Evolutionary conservation across 1,140 invertebrate genomes (phyloP).

Genomic region (Drosophila navojoa): DNA sequence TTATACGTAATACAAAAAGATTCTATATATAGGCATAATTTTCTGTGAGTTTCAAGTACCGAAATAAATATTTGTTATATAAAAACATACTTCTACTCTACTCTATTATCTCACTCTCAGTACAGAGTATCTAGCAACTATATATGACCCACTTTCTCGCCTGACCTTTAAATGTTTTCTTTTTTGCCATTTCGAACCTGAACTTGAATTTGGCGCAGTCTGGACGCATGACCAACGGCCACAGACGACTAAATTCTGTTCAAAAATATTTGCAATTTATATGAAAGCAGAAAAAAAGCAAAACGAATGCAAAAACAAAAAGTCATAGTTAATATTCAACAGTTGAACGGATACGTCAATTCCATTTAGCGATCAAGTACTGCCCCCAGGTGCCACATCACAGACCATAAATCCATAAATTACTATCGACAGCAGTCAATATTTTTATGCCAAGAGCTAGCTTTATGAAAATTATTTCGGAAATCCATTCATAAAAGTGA

Average conservation of each 20-base stretch:
- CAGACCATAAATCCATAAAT: slow-evolving; percentile 23
- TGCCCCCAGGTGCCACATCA: slow-evolving; percentile 1
- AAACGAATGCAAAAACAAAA: background rate
- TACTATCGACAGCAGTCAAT: slow-evolving; percentile 26
- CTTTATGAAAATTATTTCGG: background rate
- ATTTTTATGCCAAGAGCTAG: background rate
- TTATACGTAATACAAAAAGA: no score
- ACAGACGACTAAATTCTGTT: slow-evolving; percentile 12
- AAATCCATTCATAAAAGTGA: background rate
- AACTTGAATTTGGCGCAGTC: slow-evolving; percentile 43
- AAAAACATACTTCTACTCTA: background rate
- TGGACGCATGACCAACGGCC: slow-evolving; percentile 4
- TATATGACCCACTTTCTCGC: slow-evolving; percentile 1
- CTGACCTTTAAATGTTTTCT: slow-evolving; percentile 54
- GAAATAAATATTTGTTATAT: no score
- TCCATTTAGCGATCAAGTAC: slow-evolving; percentile 14
- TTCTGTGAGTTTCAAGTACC: no score
- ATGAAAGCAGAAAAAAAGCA: background rate
- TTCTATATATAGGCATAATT: background rate
- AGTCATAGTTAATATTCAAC: slow-evolving; percentile 37
- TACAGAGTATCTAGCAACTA: background rate
- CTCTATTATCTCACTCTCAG: background rate
- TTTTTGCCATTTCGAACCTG: slow-evolving; percentile 43
- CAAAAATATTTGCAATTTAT: slow-evolving; percentile 27
- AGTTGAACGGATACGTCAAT: slow-evolving; percentile 28